Base-by-base conservation (phyloP, 2,113 vertebrate species). In the Leptobrachium leishanense region DNA sequence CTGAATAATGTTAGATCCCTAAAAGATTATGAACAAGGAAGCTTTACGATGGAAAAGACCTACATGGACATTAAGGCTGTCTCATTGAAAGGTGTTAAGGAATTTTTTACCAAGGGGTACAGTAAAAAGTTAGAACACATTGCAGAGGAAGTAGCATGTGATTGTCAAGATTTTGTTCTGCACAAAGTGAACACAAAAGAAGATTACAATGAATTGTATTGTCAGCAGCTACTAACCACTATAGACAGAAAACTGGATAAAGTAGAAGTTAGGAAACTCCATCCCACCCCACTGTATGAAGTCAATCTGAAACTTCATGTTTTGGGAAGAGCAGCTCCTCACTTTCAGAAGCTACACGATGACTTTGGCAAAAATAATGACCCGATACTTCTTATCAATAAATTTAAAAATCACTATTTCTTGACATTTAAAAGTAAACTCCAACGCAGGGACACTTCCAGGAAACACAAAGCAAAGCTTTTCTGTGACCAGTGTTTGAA, bases 211-310 rank as follows among this genome's bases (percentile, higher is more conserved):
- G 20, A 31, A 31, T 31, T 31, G 1, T 78, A 82, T 15, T 77
- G 82, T 31, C 8, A 62, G 11, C 85, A 89, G 50, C 13, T 93
- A 53, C 77, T 94, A n/a, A 72, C 82, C 63, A 91, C 81, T 31
- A 70, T 91, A 44, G 91, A 91, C 66, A 85, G 83, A 15, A 13
- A 0, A 2, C n/a, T 78, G 31, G 9, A 42, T 2, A 12, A 20
- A 1, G 6, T 40, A 31, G 3, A 12, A 39, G 6, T 43, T 8
- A 10, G 54, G 15, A 73, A 43, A 55, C 59, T 57, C 20, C 43
- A 43, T 2, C 15, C 2, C n/a, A 70, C 4, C 15, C 53, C 7
- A 62, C 1, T 43, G 4, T 84, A 79, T 69, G 76, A 74, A 43
- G 59, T 82, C 10, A 73, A 84, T 12, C 4, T 85, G 8, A 77